phyloP scores from a whole-genome alignment of 2,113 vertebrate genomes.

The Gadus chalcogrammus region DNA sequence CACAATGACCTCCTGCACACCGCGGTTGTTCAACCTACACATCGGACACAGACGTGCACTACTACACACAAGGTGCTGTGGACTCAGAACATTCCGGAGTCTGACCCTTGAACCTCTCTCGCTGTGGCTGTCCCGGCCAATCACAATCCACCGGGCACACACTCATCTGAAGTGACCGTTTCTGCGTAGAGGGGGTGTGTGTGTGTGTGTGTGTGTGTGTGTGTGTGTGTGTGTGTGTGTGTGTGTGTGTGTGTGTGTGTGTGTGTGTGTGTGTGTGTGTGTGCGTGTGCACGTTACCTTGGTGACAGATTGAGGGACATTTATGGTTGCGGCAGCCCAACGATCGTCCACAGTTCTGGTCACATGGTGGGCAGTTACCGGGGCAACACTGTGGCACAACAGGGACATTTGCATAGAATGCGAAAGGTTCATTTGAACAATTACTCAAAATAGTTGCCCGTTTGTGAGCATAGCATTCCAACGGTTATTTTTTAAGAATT shows the following conservation, averaged over 20 bases:
- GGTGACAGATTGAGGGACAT: conserved; percentile 93
- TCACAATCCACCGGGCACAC: conserved; percentile 17
- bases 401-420: too few relatives aligned
- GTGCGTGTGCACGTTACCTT: conserved; percentile 73
- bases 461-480: too few relatives aligned
- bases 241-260: conserved; percentile 4
- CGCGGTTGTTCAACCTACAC: background rate
- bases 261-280: background rate
- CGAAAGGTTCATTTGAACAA: too few relatives aligned
- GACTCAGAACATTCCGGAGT: conserved; percentile 17
- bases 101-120: conserved; percentile 38
- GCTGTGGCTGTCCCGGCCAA: conserved; percentile 31
- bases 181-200: background rate
- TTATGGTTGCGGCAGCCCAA: conserved; percentile 95
- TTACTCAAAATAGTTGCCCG: too few relatives aligned
- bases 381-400: conserved; percentile 82
- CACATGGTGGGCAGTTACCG: conserved; percentile 93
- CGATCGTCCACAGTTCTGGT: conserved; percentile 85
- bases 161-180: conserved; percentile 24
- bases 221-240: conserved; percentile 13
- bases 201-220: conserved; percentile 9
- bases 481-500: too few relatives aligned
- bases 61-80: conserved; percentile 4
- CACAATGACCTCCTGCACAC: background rate
- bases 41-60: background rate